phyloP scores from a whole-genome alignment of 2,888 invertebrate genomes.

The Drosophila testacea region DNA sequence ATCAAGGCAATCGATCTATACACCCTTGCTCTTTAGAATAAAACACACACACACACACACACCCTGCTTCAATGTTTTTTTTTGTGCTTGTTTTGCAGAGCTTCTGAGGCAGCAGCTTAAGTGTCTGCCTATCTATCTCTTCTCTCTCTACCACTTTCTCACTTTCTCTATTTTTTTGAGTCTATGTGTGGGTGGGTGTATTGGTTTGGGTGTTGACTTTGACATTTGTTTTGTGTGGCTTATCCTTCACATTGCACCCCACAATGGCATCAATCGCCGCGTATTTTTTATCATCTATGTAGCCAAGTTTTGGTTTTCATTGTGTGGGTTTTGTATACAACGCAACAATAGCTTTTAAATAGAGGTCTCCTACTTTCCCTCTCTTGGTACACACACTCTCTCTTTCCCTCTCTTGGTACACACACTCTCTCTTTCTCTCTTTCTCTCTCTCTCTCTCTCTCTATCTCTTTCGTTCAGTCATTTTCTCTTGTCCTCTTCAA shows the following conservation, averaged over 20 bases:
- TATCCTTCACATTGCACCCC: slow-evolving; percentile 69
- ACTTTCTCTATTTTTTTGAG: background rate
- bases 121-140: slow-evolving; percentile 31
- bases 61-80: slow-evolving; percentile 36
- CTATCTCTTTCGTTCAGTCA: slow-evolving; percentile 11
- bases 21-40: slow-evolving; percentile 22
- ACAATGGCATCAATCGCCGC: slow-evolving; percentile 70
- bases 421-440: background rate
- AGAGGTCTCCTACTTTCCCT: slow-evolving; percentile 25
- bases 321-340: slow-evolving; percentile 64
- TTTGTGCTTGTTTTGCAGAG: slow-evolving; percentile 56
- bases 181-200: slow-evolving; percentile 33
- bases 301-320: slow-evolving; percentile 75
- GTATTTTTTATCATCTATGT: slow-evolving; percentile 71
- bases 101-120: slow-evolving; percentile 51
- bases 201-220: slow-evolving; percentile 74
- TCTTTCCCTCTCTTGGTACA: background rate
- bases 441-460: slow-evolving; percentile 1
- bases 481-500: background rate
- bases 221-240: slow-evolving; percentile 79
- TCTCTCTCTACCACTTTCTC: background rate
- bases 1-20: slow-evolving; percentile 64
- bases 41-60: slow-evolving; percentile 21
- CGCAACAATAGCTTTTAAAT: slow-evolving; percentile 75
- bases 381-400: background rate